Evolutionary conservation across 1,140 invertebrate genomes (phyloP).

Genomic region (Phenacoccus solenopsis): DNA sequence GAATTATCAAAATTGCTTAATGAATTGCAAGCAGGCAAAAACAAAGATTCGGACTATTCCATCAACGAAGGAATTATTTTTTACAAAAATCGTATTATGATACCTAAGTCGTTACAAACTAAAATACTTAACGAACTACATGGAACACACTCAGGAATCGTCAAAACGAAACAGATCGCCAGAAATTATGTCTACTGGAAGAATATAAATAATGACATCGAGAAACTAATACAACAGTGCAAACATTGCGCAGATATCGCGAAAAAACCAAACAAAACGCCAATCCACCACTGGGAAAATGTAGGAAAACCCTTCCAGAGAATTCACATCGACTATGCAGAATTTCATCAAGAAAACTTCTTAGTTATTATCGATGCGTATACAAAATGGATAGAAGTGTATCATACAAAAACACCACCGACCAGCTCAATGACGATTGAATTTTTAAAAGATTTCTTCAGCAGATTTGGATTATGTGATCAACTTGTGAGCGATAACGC

Average conservation of each 20-base stretch:
- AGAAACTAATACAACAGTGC: constrained; percentile 22
- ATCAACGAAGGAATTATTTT: not conserved
- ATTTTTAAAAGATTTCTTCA: no score
- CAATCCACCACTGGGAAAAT: constrained; percentile 25
- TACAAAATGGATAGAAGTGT: no score
- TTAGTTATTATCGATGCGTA: no score
- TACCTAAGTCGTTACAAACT: constrained; percentile 21
- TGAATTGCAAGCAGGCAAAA: no score
- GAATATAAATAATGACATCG: constrained; percentile 24
- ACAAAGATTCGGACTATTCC: no score
- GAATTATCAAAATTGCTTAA: no score
- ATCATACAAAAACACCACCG: no score
- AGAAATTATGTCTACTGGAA: constrained; percentile 1
- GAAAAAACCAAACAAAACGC: constrained; percentile 24
- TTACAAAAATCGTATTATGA: not conserved
- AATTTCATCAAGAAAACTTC: no score
- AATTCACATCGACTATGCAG: not conserved
- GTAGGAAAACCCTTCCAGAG: constrained; percentile 23
- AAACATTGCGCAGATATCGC: constrained; percentile 25
- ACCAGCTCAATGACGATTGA: no score
- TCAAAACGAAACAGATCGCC: constrained; percentile 33
- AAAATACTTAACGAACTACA: constrained; percentile 26
- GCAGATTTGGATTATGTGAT: constrained; percentile 30
- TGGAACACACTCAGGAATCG: constrained; percentile 22
- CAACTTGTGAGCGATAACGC: constrained; percentile 31